Evolutionary conservation across 2,113 vertebrate species (phyloP), one percentile per base, ranked within the genome.

Genomic region (Tetraodon nigroviridis): DNA sequence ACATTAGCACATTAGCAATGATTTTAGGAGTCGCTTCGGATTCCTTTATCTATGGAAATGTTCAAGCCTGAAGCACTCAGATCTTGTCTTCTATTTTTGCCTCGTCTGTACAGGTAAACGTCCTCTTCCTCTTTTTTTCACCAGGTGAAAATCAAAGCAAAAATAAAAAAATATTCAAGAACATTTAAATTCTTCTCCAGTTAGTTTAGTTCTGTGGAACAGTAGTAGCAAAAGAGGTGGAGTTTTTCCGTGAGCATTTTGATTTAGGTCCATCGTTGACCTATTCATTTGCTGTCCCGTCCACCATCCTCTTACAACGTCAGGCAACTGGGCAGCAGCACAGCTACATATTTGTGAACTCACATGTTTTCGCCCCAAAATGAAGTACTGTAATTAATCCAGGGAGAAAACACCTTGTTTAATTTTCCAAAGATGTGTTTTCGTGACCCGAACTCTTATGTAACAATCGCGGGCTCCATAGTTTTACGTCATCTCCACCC

Each of bases 181-280:
- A 67, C 69, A 72, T 87, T 81, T 71, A 69, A 69, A 66, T 78
- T 82, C 58, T 53, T 53, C 52, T 78, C 60, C 68, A 64, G 83
- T 84, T 78, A 72, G 7, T 27, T 27, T 67, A 64, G 72, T 60
- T 73, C 58, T 71, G 61, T 66, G 50, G 64, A 83, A 81, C 79
- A 72, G 67, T 76, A 76, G 88, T 77, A 77, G 69, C 24, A 6
- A 54, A 73, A 77, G 66, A 77, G 7, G 24, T 27, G 7, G 24
- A 71, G 81, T 67, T 78, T 88, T 64, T 84, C 78, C 82, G 67
- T 71, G 61, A 76, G 75, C 70, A 62, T 69, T 76, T 85, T 76
- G 69, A 87, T 78, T 64, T 71, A 64, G 70, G 69, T 65, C 70
- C 78, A 83, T 77, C 69, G 83, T 67, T 68, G 57, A 71, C 70